Base-by-base conservation (phyloP, 2,113 vertebrate genomes). In the Vidua macroura region DNA sequence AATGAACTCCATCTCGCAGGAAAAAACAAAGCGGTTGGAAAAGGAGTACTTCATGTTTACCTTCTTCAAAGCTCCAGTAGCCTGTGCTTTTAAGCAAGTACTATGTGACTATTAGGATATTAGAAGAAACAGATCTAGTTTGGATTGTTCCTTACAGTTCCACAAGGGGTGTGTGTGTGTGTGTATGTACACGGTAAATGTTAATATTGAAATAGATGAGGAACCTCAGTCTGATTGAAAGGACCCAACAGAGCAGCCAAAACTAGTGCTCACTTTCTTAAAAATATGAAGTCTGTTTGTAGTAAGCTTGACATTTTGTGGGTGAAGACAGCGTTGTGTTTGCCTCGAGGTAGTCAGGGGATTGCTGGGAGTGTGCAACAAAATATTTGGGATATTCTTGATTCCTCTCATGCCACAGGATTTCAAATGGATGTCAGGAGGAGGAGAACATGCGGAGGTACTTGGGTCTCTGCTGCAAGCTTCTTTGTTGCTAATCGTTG, bases 391-490 rank as follows among this genome's bases (percentile, higher is more conserved):
- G 20, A 13, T 37, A 4, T 12, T 30, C 8, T 51, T 9, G 27
- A 17, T 52, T 73, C 11, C 13, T 88, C 19, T 74, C 25, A 3
- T 8, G 21, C 22, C 11, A 4, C 15, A 22, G 55, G 33, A 15
- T 85, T 55, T 82, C 33, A 16, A 2, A 15, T 8, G 53, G 11
- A 2, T 67, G 52, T 48, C 25, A 10, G 41, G 30, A 56, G n/a
- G 58, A 27, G 58, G 21, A 53, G 19, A 51, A 9, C 2, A 2
- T 1, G 30, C 0, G 0, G 25, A 31, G 41, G 4, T 49, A 5
- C 31, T 27, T 9, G 37, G 21, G 24, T 18, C 24, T 60, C 23
- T 74, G n/a, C 33, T 73, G 13, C 46, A n/a, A 55, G 21, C 20
- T 6, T 52, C 9, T 9, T 67, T 19, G 30, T 30, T 53, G 43